Evolutionary conservation across 2,113 vertebrate species (phyloP).

Genomic region (Microcebus jonahi): DNA sequence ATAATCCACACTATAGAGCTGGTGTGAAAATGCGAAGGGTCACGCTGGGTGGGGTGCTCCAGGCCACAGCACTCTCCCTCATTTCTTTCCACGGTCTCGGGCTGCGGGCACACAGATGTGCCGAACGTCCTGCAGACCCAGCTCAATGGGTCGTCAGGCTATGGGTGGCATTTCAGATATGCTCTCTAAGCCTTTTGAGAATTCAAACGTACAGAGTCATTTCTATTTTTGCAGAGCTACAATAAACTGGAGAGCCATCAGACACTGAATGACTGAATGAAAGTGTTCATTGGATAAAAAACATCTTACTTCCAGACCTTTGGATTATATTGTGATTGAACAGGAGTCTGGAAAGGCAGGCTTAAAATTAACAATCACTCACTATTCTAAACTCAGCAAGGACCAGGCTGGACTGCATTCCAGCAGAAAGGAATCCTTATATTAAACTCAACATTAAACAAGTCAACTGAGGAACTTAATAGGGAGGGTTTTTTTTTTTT

Average conservation of each 20-base stretch:
- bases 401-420: conserved; percentile 21
- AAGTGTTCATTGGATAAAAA: conserved; percentile 55
- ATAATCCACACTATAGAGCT: neutral
- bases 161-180: conserved; percentile 60
- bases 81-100: neutral
- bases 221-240: conserved; percentile 69
- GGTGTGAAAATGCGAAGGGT: neutral
- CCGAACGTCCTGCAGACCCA: neutral
- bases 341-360: conserved; percentile 64
- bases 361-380: conserved; percentile 66
- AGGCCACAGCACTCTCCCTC: neutral
- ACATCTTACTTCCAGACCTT: conserved; percentile 40
- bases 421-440: conserved; percentile 54
- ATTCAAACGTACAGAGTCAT: conserved; percentile 28
- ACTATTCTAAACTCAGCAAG: conserved; percentile 52
- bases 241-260: conserved; percentile 51
- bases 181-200: conserved; percentile 39
- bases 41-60: neutral
- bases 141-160: neutral
- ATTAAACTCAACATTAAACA: conserved; percentile 37
- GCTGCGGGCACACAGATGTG: neutral
- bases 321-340: conserved; percentile 70
- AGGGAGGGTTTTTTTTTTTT: neutral
- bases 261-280: conserved; percentile 59
- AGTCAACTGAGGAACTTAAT: conserved; percentile 55